Evolutionary conservation across 53 echinoderm and acorn worm species (phyloP).

Genomic region (Crossaster papposus): DNA sequence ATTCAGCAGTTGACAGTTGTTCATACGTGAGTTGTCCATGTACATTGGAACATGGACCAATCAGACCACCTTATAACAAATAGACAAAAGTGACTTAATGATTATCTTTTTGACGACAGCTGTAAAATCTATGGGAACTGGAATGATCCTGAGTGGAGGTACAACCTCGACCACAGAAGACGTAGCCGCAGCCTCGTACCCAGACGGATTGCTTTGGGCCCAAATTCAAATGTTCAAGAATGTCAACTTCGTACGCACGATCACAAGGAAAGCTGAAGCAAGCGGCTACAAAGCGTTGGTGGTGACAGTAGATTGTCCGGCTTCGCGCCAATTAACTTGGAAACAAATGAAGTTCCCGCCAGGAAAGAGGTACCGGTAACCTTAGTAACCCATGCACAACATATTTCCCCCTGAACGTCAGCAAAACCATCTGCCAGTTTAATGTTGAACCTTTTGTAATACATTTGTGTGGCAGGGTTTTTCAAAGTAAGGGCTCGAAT

Average conservation of each 20-base stretch:
- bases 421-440: no score
- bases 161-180: conserved; percentile 73
- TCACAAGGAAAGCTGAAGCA: conserved; percentile 68
- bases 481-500: no score
- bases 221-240: conserved; percentile 76
- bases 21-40: no score
- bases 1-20: no score
- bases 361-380: conserved; percentile 10
- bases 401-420: no score
- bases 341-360: not conserved
- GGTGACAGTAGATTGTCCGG: conserved; percentile 69
- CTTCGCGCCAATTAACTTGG: conserved; percentile 28
- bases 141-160: conserved; percentile 71
- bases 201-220: conserved; percentile 72
- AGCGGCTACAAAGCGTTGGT: conserved; percentile 76
- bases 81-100: no score
- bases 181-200: conserved; percentile 65
- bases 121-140: conserved; percentile 67
- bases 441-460: no score
- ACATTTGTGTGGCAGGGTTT: no score
- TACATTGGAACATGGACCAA: no score
- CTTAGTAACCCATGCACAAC: no score
- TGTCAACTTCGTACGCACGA: conserved; percentile 29
- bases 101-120: conserved; percentile 46
- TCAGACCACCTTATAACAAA: no score